These are phyloP conservation scores for Oscarella lobularis DNA, from an alignment of 37 sponge, comb jelly and placozoan species.

Conservation along the genomic window DNA sequence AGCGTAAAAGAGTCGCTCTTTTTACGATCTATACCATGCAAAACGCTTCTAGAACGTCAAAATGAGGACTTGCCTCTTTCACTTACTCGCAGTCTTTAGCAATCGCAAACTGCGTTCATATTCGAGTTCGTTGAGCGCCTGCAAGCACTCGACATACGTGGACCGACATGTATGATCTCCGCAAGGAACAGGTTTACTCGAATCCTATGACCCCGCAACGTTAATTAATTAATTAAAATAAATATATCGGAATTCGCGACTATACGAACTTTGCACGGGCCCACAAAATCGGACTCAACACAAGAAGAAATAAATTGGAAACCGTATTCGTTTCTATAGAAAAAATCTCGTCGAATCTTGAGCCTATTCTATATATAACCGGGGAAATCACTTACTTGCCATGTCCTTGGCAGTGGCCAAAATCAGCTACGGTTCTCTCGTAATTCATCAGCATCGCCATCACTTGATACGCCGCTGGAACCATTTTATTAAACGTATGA, in stretches of 20 bases:
- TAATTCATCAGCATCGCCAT: constrained; percentile 8
- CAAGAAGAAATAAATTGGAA: background rate
- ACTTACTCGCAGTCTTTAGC: too few relatives aligned
- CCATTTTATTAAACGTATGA: constrained; percentile 2
- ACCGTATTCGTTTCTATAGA: background rate
- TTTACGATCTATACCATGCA: too few relatives aligned
- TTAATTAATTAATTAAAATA: background rate
- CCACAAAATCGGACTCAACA: background rate
- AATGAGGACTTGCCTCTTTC: too few relatives aligned
- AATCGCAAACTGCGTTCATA: background rate
- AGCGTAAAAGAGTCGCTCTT: too few relatives aligned
- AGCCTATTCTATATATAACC: too few relatives aligned
- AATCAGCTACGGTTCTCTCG: constrained; percentile 1
- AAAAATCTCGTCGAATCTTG: too few relatives aligned
- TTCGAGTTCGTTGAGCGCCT: background rate
- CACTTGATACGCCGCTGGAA: constrained; percentile 6
- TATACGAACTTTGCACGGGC: background rate
- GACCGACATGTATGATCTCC: constrained; percentile 2
- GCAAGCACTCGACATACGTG: constrained; percentile 1
- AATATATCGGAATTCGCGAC: background rate
- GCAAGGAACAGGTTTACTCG: background rate
- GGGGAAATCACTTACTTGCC: constrained; percentile 2
- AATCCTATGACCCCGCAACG: constrained; percentile 1
- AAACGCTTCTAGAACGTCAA: too few relatives aligned
- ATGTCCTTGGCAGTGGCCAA: constrained; percentile 6